A percentile compares a stretch with the other conserved stretches of the same genome.
phyloP scores from a whole-genome alignment of 2,113 vertebrate genomes.

The Sterna hirundo region DNA sequence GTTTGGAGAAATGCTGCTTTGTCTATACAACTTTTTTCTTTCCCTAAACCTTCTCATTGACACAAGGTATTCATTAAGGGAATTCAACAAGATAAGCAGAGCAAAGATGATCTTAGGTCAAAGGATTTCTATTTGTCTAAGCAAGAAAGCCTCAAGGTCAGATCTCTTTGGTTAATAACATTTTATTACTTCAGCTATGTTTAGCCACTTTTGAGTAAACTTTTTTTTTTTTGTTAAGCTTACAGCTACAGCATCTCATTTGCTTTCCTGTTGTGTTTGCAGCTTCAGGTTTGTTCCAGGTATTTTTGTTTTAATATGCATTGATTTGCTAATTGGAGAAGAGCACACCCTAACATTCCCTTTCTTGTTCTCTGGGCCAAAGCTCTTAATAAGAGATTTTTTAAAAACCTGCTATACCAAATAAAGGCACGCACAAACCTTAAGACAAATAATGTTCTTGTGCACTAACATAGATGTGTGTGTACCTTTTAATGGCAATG shows the following conservation, averaged over 20 bases:
- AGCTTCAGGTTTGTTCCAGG: conserved; percentile 19
- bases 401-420: neutral
- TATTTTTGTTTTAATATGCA: neutral
- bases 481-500: conserved; percentile 9
- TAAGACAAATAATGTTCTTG: neutral
- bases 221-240: conserved; percentile 48
- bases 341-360: conserved; percentile 61
- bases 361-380: conserved; percentile 57
- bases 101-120: neutral
- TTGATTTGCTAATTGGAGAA: conserved; percentile 32
- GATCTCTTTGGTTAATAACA: neutral
- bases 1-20: conserved; percentile 78
- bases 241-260: conserved; percentile 46
- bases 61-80: conserved; percentile 30
- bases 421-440: neutral
- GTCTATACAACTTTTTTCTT: conserved; percentile 52
- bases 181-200: conserved; percentile 25
- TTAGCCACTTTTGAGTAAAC: conserved; percentile 43
- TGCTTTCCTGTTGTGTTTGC: conserved; percentile 20
- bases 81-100: conserved; percentile 37
- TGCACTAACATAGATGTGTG: conserved; percentile 33
- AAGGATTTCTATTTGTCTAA: conserved; percentile 36
- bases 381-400: neutral
- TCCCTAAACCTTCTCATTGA: conserved; percentile 30
- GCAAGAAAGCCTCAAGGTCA: conserved; percentile 3